These are phyloP conservation scores for Cacatua alba DNA, from an alignment of 2,113 vertebrate genomes.

Conservation along the genomic window DNA sequence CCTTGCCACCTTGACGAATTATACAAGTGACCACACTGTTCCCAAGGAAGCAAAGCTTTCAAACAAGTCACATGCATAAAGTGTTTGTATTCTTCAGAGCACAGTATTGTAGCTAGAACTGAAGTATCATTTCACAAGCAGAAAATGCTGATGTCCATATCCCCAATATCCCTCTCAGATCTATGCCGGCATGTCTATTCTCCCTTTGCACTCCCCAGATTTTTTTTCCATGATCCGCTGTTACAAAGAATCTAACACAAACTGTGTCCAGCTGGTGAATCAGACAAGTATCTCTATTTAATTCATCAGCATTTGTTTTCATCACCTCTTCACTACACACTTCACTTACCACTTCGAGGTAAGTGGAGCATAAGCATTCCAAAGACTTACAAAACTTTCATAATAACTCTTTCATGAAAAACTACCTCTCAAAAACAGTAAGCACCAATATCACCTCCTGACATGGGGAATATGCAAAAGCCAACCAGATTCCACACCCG, in stretches of 20 bases:
- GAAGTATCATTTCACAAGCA: slow-evolving; percentile 6
- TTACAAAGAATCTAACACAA: background rate
- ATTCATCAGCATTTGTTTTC: background rate
- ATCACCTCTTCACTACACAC: background rate
- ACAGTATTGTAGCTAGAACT: background rate
- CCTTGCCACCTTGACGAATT: slow-evolving; percentile 17
- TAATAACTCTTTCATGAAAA: background rate
- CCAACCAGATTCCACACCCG: background rate
- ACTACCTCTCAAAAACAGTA: background rate
- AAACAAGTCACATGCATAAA: slow-evolving; percentile 58
- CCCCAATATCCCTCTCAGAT: slow-evolving; percentile 28
- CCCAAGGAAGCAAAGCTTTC: slow-evolving; percentile 70
- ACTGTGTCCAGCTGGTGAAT: background rate
- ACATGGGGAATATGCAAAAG: background rate
- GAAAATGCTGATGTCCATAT: slow-evolving; percentile 13
- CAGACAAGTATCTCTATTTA: background rate
- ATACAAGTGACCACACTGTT: slow-evolving; percentile 35
- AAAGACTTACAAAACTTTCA: background rate
- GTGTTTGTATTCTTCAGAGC: background rate
- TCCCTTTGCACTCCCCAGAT: background rate
- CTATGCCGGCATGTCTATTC: background rate
- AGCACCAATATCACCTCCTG: background rate
- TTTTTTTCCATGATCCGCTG: background rate
- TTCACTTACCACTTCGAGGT: background rate
- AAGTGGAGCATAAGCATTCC: background rate